Base-by-base conservation (phyloP, 2,888 invertebrate genomes). In the Drosophila stalkeri region DNA sequence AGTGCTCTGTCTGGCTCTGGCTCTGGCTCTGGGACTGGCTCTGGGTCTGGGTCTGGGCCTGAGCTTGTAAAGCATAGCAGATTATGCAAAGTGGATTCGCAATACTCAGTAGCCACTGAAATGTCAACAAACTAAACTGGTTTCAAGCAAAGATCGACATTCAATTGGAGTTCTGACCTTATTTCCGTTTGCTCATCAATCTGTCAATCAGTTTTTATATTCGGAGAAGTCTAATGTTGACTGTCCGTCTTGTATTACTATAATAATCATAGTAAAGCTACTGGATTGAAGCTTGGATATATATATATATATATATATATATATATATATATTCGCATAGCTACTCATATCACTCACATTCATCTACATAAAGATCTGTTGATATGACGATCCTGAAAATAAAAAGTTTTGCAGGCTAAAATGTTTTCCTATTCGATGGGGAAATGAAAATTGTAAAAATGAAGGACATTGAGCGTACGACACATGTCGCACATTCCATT, bases 61-160 rank as follows among this genome's bases (percentile, higher is more conserved):
- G 35, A 7, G 14, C 27, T 14, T 59, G 41, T 18, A 18, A 23
- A 54, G 44, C 44, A 46, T n/a, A 51, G 3, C 62, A 70, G 56
- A 63, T 35, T 18, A 71, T 39, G 66, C 75, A 43, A 63, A 66
- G 49, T 31, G 0, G 16, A 52, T 16, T 14, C 18, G 4, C 12
- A 11, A 39, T 39, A 11, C 3, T 7, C 33, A 7, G 49, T 18
- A 20, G 3, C 20, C 8, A 51, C 2, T 33, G 0, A 4, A 18
- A 43, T n/a, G 16, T 27, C 16, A 27, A 27, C 8, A 27, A n/a
- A 27, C 23, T 27, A 27, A 27, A 11, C 23, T 47, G 27, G 23
- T n/a, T 49, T 16, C 8, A 23, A 7, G 3, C 23, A 31, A 27
- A 31, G 27, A 47, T 49, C 49, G 11, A 5, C 27, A 27, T 16